Conservation (phyloP, 2,888 invertebrate genomes). For the Eremobia ochroleuca region DNA sequence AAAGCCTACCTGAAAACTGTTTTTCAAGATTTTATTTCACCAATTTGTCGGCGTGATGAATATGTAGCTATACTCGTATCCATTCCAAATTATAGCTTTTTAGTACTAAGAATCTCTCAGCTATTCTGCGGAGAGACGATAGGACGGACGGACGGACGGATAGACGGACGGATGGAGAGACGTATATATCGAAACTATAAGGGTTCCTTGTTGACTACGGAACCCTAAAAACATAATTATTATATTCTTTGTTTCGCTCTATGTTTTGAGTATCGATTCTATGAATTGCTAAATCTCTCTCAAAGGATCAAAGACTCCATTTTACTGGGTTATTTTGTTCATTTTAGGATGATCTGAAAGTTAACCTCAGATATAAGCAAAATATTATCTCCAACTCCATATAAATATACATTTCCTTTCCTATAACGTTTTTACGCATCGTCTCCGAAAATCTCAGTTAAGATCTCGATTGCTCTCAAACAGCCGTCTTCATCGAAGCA, state of each 20-base stretch:
- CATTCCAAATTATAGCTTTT: too few relatives aligned
- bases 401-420: slow-evolving; percentile 23
- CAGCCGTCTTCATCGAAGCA: slow-evolving; percentile 27
- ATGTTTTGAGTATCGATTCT: not conserved
- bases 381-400: slow-evolving; percentile 1
- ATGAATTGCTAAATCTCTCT: not conserved
- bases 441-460: slow-evolving; percentile 31
- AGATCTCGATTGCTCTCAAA: slow-evolving; percentile 31
- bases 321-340: not conserved
- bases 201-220: too few relatives aligned
- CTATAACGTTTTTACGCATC: slow-evolving; percentile 26
- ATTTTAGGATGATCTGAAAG: not conserved
- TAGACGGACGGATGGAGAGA: too few relatives aligned
- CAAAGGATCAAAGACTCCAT: not conserved
- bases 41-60: too few relatives aligned
- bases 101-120: too few relatives aligned
- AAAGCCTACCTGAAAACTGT: too few relatives aligned
- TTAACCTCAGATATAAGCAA: not conserved
- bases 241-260: not conserved
- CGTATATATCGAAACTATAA: too few relatives aligned
- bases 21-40: too few relatives aligned
- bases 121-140: too few relatives aligned
- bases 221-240: not conserved
- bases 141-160: too few relatives aligned
- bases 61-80: too few relatives aligned